A percentile compares a stretch with the other conserved stretches of the same genome.
Conservation (phyloP, 2,888 invertebrate species). For the Drosophila seclusa region DNA sequence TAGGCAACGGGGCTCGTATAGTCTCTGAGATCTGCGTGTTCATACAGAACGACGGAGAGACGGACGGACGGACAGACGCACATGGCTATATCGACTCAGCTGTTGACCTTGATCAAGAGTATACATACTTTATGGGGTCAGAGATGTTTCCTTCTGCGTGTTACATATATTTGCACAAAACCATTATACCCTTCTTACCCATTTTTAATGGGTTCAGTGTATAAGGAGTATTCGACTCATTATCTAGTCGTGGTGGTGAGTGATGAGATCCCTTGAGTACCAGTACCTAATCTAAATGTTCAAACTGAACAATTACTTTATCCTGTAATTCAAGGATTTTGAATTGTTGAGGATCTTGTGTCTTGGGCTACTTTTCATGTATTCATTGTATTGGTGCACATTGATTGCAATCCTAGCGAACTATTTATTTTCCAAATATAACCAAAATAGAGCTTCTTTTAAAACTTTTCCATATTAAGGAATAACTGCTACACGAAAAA, state of each 20-base stretch:
- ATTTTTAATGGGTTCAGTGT: no score
- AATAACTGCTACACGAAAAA: neutral
- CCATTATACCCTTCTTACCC: no score
- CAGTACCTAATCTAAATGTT: neutral
- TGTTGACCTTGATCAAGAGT: no score
- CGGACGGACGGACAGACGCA: no score
- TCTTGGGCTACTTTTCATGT: neutral
- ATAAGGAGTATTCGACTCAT: neutral
- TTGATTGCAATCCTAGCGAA: neutral
- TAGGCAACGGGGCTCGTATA: no score
- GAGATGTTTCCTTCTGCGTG: no score
- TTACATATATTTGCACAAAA: no score
- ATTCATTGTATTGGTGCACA: neutral
- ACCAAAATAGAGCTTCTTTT: neutral
- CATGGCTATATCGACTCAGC: no score
- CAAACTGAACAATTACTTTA: neutral
- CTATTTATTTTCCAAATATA: neutral
- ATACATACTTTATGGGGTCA: no score
- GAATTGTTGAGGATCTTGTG: neutral
- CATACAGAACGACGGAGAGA: no score
- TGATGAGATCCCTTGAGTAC: neutral
- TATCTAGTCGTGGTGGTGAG: neutral
- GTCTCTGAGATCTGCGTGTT: no score
- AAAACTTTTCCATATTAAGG: neutral
- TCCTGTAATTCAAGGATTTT: neutral